Base-by-base conservation (phyloP, 2,113 vertebrate genomes). In the Solenodon paradoxus region DNA sequence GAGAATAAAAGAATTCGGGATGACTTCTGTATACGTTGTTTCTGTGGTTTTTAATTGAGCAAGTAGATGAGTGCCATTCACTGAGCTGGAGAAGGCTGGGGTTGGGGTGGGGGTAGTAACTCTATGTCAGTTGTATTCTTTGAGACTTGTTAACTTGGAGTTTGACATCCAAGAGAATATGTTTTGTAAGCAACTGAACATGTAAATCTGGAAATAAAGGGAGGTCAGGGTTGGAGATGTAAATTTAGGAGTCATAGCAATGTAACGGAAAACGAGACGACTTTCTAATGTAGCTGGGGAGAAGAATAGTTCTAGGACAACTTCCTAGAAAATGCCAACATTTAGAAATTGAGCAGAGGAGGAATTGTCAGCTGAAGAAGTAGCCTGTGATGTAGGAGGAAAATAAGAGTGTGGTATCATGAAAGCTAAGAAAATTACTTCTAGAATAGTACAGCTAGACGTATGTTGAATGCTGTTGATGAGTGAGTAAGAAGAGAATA, bases 21-120 rank as follows among this genome's bases (percentile, higher is more conserved):
- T 74, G 47, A 38, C 57, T 68, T 69, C 45, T 84, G 7, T 55
- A 9, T 74, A 51, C 82, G 55, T 53, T 85, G 45, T 79, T 64
- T 83, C 69, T 83, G 16, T 94, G 55, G 24, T 64, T 86, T 93
- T 95, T 32, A 84, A 15, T 51, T 71, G n/a, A 93, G 63, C 69
- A 84, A 2, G 83, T 92, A 55, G 68, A 49, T 87, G 42, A 82
- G 40, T 86, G 59, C 53, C n/a, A 22, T 77, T 89, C 45, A 69
- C 30, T 61, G 38, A 64, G 51, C 19, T 45, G 12, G 35, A 85
- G 57, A 40, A 40, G 63, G 32, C 42, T 57, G 55, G n/a, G 47
- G n/a, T n/a, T n/a, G n/a, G n/a, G 30, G 2, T 24, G 40, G 3
- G 35, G 6, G 26, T 11, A 4, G 30, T 80, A 40, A 72, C 26